Evolutionary conservation across 2,888 invertebrate species (phyloP), one percentile per base, ranked within the genome.

Genomic region (Sacculina carcini): DNA sequence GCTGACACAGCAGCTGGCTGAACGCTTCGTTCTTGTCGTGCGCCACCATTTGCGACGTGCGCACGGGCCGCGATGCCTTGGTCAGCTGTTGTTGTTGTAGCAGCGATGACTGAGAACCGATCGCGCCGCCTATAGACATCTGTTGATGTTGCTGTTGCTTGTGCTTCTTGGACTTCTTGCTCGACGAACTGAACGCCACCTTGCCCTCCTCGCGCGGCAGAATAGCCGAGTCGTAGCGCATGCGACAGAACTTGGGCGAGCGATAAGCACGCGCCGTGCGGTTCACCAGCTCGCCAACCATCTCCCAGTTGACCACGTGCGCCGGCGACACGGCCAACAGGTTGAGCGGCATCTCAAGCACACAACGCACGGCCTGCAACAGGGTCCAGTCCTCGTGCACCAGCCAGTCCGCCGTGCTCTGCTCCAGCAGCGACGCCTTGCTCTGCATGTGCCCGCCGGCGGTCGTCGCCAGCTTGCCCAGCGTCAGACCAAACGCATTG

Each of bases 301-400:
- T 74, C 64, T 96, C 92, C 94, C 94, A 96, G 69, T 96, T 96
- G 42, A 87, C 81, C 26, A 79, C 79, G 62, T 85, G 87, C 0
- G 79, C 85, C 0, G 80, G 83, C 55, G 79, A 79, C 53, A 78
- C 69, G 53, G 78, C 74, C 65, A 78, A 73, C 57, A 79, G 71
- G 68, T 78, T 82, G 53, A 82, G 64, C 0, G 81, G 80, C 50
- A 86, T 64, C 26, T 80, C 78, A 60, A 70, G 28, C 28, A 44
- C 28, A 4, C 9, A 28, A 26, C 29, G 26, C 16, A 44, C 19
- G n/a, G 44, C 44, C 44, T 44, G 28, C 16, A 90, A 69, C 52
- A 92, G 71, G 26, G 82, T 78, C 71, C 82, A 79, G 65, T 94
- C 92, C 67, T 94, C 92, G 62, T 81, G 77, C 53, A 86, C 76